Evolutionary conservation across 2,888 invertebrate genomes (phyloP).

Genomic region (Gibbula magus): DNA sequence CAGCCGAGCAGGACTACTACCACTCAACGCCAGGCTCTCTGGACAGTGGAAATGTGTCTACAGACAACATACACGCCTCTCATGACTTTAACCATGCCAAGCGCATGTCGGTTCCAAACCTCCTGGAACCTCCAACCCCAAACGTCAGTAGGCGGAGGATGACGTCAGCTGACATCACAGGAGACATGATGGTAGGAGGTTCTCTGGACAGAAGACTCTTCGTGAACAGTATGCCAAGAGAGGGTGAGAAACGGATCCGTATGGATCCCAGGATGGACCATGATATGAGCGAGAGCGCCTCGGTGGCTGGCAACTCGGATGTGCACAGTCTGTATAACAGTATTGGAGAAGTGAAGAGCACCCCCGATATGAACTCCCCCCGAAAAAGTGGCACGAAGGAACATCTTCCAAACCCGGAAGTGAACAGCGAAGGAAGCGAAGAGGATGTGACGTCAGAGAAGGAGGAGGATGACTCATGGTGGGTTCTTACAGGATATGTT

Average conservation of each 20-base stretch:
- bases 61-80: neutral
- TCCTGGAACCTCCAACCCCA: neutral
- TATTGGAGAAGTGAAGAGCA: neutral
- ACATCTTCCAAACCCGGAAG: neutral
- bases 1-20: neutral
- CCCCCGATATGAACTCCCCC: neutral
- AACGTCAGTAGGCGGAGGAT: constrained; percentile 16
- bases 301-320: neutral
- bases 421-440: neutral
- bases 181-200: neutral
- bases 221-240: neutral
- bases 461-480: constrained; percentile 36
- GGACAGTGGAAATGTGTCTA: constrained; percentile 26
- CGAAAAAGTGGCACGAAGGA: neutral
- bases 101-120: constrained; percentile 37
- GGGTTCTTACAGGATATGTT: neutral
- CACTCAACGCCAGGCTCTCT: neutral
- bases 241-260: neutral
- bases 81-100: neutral
- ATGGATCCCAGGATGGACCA: constrained; percentile 4
- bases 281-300: constrained; percentile 8
- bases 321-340: neutral
- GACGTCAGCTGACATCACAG: constrained; percentile 30
- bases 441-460: constrained; percentile 20
- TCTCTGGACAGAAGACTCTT: neutral